Conservation (phyloP, 2,888 invertebrate genomes). For the Gonocerus acuteangulatus region DNA sequence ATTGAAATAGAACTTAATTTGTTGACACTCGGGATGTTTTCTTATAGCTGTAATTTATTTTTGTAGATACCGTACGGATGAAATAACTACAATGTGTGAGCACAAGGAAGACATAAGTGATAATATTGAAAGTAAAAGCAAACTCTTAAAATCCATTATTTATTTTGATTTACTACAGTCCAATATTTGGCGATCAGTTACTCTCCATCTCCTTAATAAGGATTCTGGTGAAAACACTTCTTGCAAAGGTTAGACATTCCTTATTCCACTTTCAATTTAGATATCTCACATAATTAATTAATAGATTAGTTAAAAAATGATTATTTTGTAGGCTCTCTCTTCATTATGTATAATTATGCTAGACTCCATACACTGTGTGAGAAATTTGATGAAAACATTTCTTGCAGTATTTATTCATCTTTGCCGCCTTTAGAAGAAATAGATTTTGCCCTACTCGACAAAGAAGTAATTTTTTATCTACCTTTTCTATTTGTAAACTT, state of each 20-base stretch:
- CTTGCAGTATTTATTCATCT: slow-evolving; percentile 51
- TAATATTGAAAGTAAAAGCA: slow-evolving; percentile 47
- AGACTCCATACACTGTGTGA: slow-evolving; percentile 59
- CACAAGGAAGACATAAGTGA: slow-evolving; percentile 20
- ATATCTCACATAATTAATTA: too few relatives aligned
- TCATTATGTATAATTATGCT: slow-evolving; percentile 71
- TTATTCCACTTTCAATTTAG: too few relatives aligned
- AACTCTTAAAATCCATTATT: slow-evolving; percentile 58
- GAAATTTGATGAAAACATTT: slow-evolving; percentile 54
- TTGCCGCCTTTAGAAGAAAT: slow-evolving; percentile 52
- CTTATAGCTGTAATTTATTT: background rate
- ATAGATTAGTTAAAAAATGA: too few relatives aligned
- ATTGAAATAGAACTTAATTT: too few relatives aligned
- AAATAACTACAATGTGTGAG: slow-evolving; percentile 22
- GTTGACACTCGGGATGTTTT: too few relatives aligned
- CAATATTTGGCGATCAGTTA: slow-evolving; percentile 54
- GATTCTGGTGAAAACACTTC: slow-evolving; percentile 45
- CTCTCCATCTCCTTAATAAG: slow-evolving; percentile 46
- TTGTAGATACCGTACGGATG: slow-evolving; percentile 23
- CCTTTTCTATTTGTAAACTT: background rate
- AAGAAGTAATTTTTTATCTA: slow-evolving; percentile 50
- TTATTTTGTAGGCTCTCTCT: slow-evolving; percentile 60
- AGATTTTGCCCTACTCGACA: slow-evolving; percentile 55
- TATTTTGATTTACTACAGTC: slow-evolving; percentile 61
- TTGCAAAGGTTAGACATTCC: slow-evolving; percentile 49